phyloP scores from a whole-genome alignment of 1,140 invertebrate species.

The Leptestheria dahalacensis region DNA sequence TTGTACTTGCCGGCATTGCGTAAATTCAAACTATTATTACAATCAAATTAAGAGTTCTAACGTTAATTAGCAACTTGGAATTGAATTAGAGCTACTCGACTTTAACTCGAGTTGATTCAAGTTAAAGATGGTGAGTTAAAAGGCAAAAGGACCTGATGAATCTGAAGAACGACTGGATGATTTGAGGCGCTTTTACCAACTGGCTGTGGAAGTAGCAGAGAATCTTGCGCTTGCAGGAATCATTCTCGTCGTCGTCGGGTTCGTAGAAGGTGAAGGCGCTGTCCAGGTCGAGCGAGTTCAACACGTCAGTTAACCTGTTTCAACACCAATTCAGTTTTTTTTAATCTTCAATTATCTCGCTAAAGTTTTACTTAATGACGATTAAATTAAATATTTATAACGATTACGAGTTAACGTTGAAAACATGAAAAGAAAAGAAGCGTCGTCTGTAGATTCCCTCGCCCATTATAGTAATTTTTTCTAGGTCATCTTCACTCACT shows the following conservation, averaged over 20 bases:
- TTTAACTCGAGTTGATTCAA: no score
- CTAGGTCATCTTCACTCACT: no score
- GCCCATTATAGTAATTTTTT: no score
- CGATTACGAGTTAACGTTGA: no score
- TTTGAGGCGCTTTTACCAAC: background rate
- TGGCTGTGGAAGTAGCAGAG: constrained; percentile 4
- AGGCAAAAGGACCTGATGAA: background rate
- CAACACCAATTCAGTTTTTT: background rate
- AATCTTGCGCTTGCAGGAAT: constrained; percentile 4
- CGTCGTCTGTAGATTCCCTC: no score
- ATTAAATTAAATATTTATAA: no score
- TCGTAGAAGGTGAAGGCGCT: constrained; percentile 1
- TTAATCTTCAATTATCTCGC: no score
- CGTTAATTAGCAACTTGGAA: no score
- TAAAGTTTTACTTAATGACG: no score
- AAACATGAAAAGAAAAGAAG: no score
- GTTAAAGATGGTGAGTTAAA: no score
- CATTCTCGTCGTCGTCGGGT: background rate
- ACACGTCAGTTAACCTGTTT: background rate
- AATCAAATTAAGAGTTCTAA: background rate
- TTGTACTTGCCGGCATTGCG: background rate
- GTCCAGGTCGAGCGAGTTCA: constrained; percentile 1
- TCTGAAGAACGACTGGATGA: background rate
- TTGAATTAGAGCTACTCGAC: no score
- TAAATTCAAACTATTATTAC: background rate